A percentile compares a stretch with the other conserved stretches of the same genome.
Conservation (phyloP, 2,797 vertebrate genomes). For the Danio albolineatus region DNA sequence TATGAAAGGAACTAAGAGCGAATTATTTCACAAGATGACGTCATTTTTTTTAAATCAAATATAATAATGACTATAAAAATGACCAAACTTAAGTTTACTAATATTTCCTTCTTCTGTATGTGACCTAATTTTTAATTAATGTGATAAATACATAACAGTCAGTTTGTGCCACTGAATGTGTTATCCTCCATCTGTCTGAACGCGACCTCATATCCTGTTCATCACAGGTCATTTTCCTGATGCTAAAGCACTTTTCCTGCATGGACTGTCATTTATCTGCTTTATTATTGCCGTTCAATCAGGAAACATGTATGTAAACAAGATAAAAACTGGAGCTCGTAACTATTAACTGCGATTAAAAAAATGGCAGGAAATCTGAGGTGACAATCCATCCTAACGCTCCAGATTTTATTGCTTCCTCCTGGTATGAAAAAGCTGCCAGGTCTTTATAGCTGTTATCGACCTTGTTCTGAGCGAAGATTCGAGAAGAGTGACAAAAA, state of each 20-base stretch:
- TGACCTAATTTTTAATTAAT: background rate
- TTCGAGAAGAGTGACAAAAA: background rate
- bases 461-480: background rate
- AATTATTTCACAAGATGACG: background rate
- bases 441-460: constrained; percentile 9
- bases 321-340: background rate
- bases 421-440: background rate
- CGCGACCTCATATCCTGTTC: constrained; percentile 20
- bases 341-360: background rate
- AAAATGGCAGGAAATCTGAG: background rate
- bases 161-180: background rate
- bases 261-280: background rate
- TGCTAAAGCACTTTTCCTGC: constrained; percentile 34
- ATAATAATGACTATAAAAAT: background rate
- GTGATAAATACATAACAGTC: background rate
- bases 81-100: constrained; percentile 12
- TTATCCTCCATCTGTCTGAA: constrained; percentile 31
- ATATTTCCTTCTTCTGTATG: background rate
- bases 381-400: background rate
- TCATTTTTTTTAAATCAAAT: constrained; percentile 10
- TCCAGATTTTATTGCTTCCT: constrained; percentile 21
- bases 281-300: background rate
- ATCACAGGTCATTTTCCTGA: constrained; percentile 9
- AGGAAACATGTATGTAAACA: constrained; percentile 6
- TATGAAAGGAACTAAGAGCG: background rate